Base-by-base conservation (phyloP, 2,797 vertebrate genomes). In the Cyclopterus lumpus region DNA sequence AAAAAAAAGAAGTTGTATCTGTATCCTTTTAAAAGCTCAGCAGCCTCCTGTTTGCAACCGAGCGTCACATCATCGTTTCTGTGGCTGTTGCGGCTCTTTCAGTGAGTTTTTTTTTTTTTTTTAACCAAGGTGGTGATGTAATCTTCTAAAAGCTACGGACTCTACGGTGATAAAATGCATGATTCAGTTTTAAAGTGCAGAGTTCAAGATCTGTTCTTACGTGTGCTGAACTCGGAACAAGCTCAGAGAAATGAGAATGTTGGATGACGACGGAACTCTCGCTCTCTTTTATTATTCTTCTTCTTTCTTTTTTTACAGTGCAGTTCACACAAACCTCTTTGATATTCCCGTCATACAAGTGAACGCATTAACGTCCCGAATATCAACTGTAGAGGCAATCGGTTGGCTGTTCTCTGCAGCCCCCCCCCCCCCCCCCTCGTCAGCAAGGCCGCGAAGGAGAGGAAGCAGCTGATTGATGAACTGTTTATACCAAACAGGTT, bases 331-430 rank as follows among this genome's bases (percentile, higher is more conserved):
- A 83, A 67, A 44, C 67, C 79, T 83, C 59, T 79, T 91, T 88
- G 67, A 86, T 77, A 91, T 90, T 92, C 79, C 65, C 75, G 73
- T 86, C 86, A 81, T 70, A 73, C 66, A 66, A 69, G 77, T 64
- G 72, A 78, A 71, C 40, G 16, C 65, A 69, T 75, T 80, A 86
- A 85, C 81, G 62, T 78, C 73, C 70, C 1, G 28, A 80, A 82
- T 86, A 85, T 88, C 77, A 83, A 65, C 73, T 40, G 55, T 65
- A 82, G 68, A 65, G 12, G 28, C 70, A 3, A 67, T 83, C 38
- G 5, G 67, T 61, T 63, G 81, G 71, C 68, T 32, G 26, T 86
- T 79, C 76, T 83, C 80, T 76, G 70, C 80, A 78, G 54, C 55
- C 80, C 63, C 36, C n/a, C n/a, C n/a, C n/a, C n/a, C n/a, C n/a